Conservation (phyloP, 2,113 vertebrate genomes). For the Tachysurus fulvidraco region DNA sequence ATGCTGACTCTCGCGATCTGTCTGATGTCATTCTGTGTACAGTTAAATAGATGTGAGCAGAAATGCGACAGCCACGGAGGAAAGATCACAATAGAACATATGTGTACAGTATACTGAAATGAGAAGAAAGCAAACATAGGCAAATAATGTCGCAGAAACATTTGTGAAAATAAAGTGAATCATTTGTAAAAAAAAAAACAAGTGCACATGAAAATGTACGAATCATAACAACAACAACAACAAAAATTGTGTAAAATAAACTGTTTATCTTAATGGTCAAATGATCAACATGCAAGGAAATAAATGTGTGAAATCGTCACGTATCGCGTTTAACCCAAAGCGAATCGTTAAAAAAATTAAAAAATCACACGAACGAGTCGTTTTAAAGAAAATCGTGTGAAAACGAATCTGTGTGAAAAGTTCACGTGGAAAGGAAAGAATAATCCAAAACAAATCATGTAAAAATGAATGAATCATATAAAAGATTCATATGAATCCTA, state of each 20-base stretch:
- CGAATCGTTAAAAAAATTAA: background rate
- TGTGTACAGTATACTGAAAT: background rate
- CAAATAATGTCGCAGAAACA: background rate
- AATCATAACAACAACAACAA: background rate
- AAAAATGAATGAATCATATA: background rate
- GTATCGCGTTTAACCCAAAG: too few species aligned
- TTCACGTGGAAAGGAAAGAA: background rate
- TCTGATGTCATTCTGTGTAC: background rate
- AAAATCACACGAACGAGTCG: background rate
- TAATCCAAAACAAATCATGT: background rate
- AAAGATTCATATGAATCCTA: background rate
- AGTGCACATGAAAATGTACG: background rate
- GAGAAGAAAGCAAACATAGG: background rate
- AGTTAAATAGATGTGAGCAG: background rate
- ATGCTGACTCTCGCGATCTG: background rate
- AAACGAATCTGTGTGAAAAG: background rate
- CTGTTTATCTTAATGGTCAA: too few species aligned
- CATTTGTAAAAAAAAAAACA: background rate
- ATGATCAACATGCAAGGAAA: background rate
- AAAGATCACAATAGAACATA: background rate
- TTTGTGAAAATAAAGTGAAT: background rate
- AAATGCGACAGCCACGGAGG: background rate
- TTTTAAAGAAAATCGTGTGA: background rate
- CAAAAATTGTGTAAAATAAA: background rate
- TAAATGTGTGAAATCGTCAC: too few species aligned